These are phyloP conservation scores for Pseudomugil tenellus DNA, from an alignment of 2,797 vertebrate species.

Conservation along the genomic window DNA sequence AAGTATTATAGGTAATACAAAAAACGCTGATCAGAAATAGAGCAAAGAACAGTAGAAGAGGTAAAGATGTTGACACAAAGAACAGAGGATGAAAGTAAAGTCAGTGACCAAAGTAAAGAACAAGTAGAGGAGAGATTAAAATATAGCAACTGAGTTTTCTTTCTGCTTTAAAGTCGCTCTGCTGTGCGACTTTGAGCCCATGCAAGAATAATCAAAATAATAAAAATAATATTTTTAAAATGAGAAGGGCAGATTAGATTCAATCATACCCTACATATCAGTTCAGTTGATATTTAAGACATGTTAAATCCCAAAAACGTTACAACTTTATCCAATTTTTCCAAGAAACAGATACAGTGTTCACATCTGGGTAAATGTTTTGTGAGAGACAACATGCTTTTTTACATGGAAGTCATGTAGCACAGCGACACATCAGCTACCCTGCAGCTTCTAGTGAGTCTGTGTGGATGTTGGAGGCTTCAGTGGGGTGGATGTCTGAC, in stretches of 20 bases:
- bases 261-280: neutral
- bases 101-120: no score
- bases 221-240: neutral
- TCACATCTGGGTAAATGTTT: constrained; percentile 38
- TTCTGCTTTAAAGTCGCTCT: neutral
- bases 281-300: neutral
- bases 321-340: constrained; percentile 17
- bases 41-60: neutral
- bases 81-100: neutral
- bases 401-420: constrained; percentile 40
- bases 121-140: no score
- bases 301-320: constrained; percentile 15
- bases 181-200: neutral
- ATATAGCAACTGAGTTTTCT: no score
- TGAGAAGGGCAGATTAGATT: neutral
- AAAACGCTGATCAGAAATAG: constrained; percentile 1
- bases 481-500: constrained; percentile 38
- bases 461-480: constrained; percentile 38
- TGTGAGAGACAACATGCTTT: constrained; percentile 25
- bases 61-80: neutral
- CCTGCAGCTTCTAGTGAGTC: constrained; percentile 46
- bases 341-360: constrained; percentile 20
- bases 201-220: neutral
- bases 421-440: constrained; percentile 38
- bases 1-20: constrained; percentile 17